Base-by-base conservation (phyloP, 2,888 invertebrate species). In the Heteromyza rotundicornis region DNA sequence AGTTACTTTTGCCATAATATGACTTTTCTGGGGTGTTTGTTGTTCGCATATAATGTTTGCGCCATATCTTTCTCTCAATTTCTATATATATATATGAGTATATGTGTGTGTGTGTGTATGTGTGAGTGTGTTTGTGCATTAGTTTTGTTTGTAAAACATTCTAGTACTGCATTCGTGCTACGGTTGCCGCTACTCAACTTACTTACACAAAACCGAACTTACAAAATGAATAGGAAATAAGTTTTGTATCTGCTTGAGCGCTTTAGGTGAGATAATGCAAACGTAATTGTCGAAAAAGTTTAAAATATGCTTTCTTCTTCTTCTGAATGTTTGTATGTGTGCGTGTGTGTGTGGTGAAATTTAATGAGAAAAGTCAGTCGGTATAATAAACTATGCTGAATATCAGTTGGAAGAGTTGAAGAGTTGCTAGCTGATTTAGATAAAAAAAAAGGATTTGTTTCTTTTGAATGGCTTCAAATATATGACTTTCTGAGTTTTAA, bases 241-340 rank as follows among this genome's bases (percentile, higher is more conserved):
- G 76, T 75, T 74, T 75, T 66, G 62, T 74, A 73, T 68, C 70
- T 73, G 76, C 73, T 69, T 73, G 69, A 76, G 73, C 65, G 74
- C 73, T 61, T 54, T 36, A 74, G 76, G 74, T 74, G 71, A 73
- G 76, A 73, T 73, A 76, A 73, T 73, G 63, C n/a, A n/a, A n/a
- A 62, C 71, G 68, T 74, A 73, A 76, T 73, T 73, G 74, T 71
- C 71, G 55, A 47, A 40, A 40, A 47, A 47, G 19, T 17, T 17
- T 20, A 20, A 47, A 47, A 47, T 47, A 47, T 47, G 47, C 47
- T 20, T 47, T 19, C 20, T 27, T 27, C n/a, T n/a, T n/a, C n/a
- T n/a, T n/a, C n/a, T n/a, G n/a, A n/a, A n/a, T n/a, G n/a, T n/a
- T n/a, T n/a, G n/a, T n/a, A n/a, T n/a, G n/a, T n/a, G n/a, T n/a